Base-by-base conservation (phyloP, 2,113 vertebrate genomes). In the Cyanoliseus patagonus region DNA sequence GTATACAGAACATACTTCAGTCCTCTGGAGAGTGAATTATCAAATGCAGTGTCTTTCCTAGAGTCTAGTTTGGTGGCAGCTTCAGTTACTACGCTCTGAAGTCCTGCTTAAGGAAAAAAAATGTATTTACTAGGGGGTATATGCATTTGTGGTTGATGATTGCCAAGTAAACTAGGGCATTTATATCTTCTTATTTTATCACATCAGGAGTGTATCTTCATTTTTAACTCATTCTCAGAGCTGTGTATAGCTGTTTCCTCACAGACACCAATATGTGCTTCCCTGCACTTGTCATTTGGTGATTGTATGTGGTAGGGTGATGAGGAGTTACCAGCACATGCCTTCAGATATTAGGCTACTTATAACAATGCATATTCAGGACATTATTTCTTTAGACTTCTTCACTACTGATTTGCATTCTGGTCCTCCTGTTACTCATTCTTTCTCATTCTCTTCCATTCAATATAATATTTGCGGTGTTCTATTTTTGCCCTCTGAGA, bases 211-310 rank as follows among this genome's bases (percentile, higher is more conserved):
- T 53, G 30, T 19, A 39, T 42, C 44, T 55, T 14, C 23, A 33
- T 76, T 0, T 1, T 61, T 44, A 67, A 53, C 17, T 70, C 19
- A 12, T 84, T 72, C 63, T 72, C 12, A 51, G 46, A 57, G 49
- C 52, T 19, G 2, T 25, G 12, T 25, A 2, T 22, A 61, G 27
- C 46, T 1, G 0, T 78, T 73, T 57, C 10, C 39, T 46, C 0
- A 0, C 8, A 22, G 37, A 57, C 15, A 19, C n/a, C 27, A 1
- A 0, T 16, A 6, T 10, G 11, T 0, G 4, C n/a, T 64, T 62
- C 25, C 42, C 39, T 64, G 62, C 30, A 27, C 42, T 24, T 30
- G n/a, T 17, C 19, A 22, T 3, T 17, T 1, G 2, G 20, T 44
- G 52, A 63, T 13, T 35, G 19, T 7, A 24, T 0, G 2, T 55